A percentile compares a stretch with the other conserved stretches of the same genome.
Evolutionary conservation across 2,113 vertebrate species (phyloP).

Genomic region (Channa maculata): DNA sequence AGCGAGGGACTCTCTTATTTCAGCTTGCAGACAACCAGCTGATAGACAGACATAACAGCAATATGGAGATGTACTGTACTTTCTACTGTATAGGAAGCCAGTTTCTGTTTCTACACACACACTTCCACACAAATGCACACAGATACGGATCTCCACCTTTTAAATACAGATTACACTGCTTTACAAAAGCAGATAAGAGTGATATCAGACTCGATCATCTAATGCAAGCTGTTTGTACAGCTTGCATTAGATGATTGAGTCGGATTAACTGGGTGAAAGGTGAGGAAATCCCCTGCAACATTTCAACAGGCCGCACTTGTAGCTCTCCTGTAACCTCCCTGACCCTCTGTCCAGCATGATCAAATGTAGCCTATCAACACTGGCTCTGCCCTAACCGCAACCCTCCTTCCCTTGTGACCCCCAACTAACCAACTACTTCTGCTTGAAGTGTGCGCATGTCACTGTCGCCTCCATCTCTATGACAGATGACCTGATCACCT

Average conservation of each 20-base stretch:
- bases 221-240: neutral
- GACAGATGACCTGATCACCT: conserved; percentile 74
- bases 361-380: conserved; percentile 64
- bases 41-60: conserved; percentile 44
- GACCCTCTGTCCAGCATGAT: conserved; percentile 59
- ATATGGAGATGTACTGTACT: conserved; percentile 16
- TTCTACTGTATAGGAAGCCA: neutral
- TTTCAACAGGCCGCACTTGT: conserved; percentile 57
- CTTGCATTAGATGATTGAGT: conserved; percentile 9
- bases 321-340: conserved; percentile 46
- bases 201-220: too few relatives aligned
- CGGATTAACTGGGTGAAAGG: conserved; percentile 26
- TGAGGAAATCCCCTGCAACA: conserved; percentile 50
- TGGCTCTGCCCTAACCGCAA: conserved; percentile 63
- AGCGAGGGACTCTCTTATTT: conserved; percentile 49
- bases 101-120: conserved; percentile 25
- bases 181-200: neutral
- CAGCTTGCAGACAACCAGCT: conserved; percentile 58
- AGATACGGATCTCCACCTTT: neutral
- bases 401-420: conserved; percentile 68
- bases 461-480: conserved; percentile 56
- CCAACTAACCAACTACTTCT: conserved; percentile 55
- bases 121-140: neutral
- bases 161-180: neutral
- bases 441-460: conserved; percentile 73